phyloP scores from a whole-genome alignment of 2,797 vertebrate genomes.

The Gallinago stenura region DNA sequence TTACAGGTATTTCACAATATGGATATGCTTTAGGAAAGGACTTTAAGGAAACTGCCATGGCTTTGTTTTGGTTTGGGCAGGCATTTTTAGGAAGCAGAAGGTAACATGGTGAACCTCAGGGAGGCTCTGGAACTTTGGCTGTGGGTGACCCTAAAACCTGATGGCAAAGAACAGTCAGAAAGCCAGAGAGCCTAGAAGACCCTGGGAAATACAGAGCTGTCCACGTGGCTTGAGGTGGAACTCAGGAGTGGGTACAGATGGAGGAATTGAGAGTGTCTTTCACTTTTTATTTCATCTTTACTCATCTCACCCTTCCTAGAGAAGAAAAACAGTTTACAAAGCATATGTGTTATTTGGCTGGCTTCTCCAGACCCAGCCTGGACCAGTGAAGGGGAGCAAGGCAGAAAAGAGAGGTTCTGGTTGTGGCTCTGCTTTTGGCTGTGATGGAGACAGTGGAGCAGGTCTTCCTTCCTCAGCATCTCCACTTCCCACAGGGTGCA shows the following conservation, averaged over 20 bases:
- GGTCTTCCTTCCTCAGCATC: not conserved
- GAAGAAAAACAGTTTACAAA: not conserved
- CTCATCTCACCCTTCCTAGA: not conserved
- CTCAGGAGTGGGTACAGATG: not conserved
- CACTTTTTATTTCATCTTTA: not conserved
- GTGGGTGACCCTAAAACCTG: not conserved
- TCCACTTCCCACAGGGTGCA: accelerated
- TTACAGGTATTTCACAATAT: not conserved
- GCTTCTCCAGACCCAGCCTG: not conserved
- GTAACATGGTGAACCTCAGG: accelerated
- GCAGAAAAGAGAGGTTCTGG: not conserved
- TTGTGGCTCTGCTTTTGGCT: not conserved
- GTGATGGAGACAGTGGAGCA: too few relatives aligned
- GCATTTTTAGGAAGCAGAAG: not conserved
- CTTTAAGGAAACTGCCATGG: not conserved
- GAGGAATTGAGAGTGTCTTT: not conserved
- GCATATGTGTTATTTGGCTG: not conserved
- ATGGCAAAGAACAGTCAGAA: not conserved
- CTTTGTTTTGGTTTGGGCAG: not conserved
- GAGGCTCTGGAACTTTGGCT: not conserved
- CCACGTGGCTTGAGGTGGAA: not conserved
- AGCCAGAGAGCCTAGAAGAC: not conserved
- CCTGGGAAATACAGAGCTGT: not conserved
- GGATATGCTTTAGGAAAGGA: not conserved
- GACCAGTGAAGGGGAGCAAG: not conserved